phyloP scores from a whole-genome alignment of 2,888 invertebrate genomes.

The Caenorhabditis sp. region DNA sequence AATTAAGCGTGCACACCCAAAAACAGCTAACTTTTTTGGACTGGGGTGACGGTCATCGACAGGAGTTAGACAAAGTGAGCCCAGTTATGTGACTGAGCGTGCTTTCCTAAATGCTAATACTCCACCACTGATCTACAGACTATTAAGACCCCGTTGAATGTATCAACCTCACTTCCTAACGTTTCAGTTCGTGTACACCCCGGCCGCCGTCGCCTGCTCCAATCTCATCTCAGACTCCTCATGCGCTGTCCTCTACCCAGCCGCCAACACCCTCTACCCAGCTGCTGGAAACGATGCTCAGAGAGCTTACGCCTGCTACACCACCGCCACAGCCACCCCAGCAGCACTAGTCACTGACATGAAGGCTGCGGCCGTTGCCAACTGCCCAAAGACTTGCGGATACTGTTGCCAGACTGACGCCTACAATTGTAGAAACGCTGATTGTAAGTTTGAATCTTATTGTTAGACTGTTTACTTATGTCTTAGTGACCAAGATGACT shows the following conservation, averaged over 20 bases:
- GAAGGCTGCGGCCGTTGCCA: conserved; percentile 11
- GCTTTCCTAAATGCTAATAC: too few relatives aligned
- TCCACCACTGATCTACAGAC: too few relatives aligned
- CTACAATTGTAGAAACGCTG: conserved; percentile 49
- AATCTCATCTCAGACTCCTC: conserved; percentile 6
- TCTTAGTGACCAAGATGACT: too few relatives aligned
- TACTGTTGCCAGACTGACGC: conserved; percentile 66
- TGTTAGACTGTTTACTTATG: too few relatives aligned
- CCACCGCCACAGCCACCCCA: conserved; percentile 12
- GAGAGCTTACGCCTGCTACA: conserved; percentile 7
- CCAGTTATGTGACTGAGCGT: too few relatives aligned
- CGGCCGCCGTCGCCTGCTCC: conserved; percentile 11
- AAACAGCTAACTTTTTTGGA: too few relatives aligned
- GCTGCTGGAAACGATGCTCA: conserved; percentile 5
- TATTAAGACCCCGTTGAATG: too few relatives aligned
- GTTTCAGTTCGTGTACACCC: conserved; percentile 24
- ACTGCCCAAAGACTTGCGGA: conserved; percentile 64
- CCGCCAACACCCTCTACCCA: conserved; percentile 8
- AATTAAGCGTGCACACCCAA: too few relatives aligned
- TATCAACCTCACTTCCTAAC: too few relatives aligned
- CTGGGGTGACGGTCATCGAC: too few relatives aligned
- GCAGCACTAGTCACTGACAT: conserved; percentile 8
- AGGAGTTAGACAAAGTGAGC: too few relatives aligned
- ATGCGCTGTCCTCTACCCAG: conserved; percentile 4
- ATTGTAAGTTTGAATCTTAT: conserved; percentile 22